Conservation (phyloP, 1,140 invertebrate species). For the Ditylenchus dipsaci region DNA sequence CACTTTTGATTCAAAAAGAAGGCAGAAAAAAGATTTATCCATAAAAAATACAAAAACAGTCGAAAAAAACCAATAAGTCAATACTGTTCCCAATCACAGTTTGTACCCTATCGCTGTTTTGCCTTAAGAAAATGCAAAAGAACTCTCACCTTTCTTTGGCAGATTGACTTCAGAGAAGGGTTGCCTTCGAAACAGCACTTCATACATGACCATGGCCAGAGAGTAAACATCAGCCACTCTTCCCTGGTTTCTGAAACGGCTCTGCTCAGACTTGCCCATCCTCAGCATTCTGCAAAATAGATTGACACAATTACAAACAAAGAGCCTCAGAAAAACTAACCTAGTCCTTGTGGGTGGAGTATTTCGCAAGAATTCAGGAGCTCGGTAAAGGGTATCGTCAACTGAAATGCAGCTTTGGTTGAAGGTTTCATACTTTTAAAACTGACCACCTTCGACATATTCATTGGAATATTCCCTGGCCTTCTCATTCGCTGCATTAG, state of each 20-base stretch:
- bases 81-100: constrained; percentile 11
- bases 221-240: constrained; percentile 31
- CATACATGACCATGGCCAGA: constrained; percentile 54
- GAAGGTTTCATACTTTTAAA: background rate
- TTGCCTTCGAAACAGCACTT: constrained; percentile 51
- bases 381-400: constrained; percentile 9
- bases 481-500: background rate
- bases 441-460: background rate
- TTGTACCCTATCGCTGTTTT: constrained; percentile 2
- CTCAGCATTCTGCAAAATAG: constrained; percentile 6
- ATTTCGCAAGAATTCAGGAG: constrained; percentile 11
- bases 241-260: background rate
- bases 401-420: background rate
- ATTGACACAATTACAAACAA: no score
- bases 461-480: background rate
- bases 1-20: no score
- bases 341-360: constrained; percentile 8
- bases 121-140: background rate
- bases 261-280: constrained; percentile 17
- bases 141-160: constrained; percentile 9
- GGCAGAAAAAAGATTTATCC: no score
- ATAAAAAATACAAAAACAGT: no score
- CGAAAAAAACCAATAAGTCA: constrained; percentile 8
- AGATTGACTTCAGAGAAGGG: constrained; percentile 42
- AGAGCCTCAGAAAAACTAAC: background rate